phyloP scores from a whole-genome alignment of 2,888 invertebrate genomes.

The Alcis repandata region DNA sequence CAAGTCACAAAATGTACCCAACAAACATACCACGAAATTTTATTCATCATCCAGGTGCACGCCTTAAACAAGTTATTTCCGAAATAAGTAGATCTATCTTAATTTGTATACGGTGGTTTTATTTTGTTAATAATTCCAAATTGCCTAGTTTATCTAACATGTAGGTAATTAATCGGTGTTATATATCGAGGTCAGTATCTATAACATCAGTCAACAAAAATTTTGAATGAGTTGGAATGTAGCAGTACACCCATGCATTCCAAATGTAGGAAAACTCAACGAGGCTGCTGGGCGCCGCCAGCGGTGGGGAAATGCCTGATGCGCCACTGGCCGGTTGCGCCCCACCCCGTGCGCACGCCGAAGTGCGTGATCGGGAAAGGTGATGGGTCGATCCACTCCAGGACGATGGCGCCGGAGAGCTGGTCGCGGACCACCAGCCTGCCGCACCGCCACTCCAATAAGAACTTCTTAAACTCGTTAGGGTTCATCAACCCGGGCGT shows the following conservation, averaged over 20 bases:
- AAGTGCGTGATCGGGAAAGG: conserved; percentile 88
- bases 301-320: conserved; percentile 72
- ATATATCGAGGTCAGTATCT: conserved; percentile 45
- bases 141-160: conserved; percentile 28
- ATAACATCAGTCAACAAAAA: conserved; percentile 38
- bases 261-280: conserved; percentile 71
- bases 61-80: conserved; percentile 32
- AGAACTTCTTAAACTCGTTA: conserved; percentile 85
- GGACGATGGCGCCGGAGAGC: conserved; percentile 78
- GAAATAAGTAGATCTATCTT: conserved; percentile 35
- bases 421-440: conserved; percentile 82
- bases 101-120: conserved; percentile 37
- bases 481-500: conserved; percentile 87
- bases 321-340: conserved; percentile 88
- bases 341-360: conserved; percentile 89
- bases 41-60: conserved; percentile 58
- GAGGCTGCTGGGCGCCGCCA: conserved; percentile 59
- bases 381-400: conserved; percentile 88
- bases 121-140: conserved; percentile 46
- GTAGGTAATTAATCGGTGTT: conserved; percentile 38
- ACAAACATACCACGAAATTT: conserved; percentile 76
- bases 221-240: conserved; percentile 50
- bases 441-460: conserved; percentile 87
- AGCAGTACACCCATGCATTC: conserved; percentile 68
- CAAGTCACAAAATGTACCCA: conserved; percentile 81